Conservation (phyloP, 2,113 vertebrate genomes). For the Python bivittatus region DNA sequence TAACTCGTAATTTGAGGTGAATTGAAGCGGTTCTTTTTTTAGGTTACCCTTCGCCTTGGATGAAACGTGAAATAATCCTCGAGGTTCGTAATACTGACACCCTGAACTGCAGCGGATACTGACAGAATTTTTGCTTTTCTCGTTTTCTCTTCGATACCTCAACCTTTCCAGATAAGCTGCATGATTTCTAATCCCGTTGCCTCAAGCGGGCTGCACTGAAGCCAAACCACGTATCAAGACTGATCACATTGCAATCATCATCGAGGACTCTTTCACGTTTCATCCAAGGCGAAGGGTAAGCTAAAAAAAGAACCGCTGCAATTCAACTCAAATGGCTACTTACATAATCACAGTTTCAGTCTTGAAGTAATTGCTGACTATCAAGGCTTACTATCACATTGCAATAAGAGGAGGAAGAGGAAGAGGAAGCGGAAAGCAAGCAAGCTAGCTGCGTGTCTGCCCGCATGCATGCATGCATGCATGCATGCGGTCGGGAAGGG, state of each 20-base stretch:
- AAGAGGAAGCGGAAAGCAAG: too few relatives aligned
- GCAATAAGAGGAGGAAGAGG: not conserved
- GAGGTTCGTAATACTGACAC: not conserved
- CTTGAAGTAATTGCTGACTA: too few relatives aligned
- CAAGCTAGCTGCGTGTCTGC: too few relatives aligned
- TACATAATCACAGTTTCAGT: too few relatives aligned
- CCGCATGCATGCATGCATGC: too few relatives aligned
- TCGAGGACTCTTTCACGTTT: too few relatives aligned
- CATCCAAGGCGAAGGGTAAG: too few relatives aligned
- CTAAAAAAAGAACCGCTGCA: too few relatives aligned
- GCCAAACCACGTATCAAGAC: too few relatives aligned
- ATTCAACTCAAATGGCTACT: too few relatives aligned
- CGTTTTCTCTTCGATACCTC: not conserved
- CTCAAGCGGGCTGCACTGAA: not conserved
- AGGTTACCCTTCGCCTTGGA: not conserved
- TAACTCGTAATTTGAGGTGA: not conserved
- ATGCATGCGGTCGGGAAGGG: not conserved
- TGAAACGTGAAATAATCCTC: not conserved
- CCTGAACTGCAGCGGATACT: not conserved
- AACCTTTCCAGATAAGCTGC: not conserved
- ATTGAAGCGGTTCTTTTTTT: not conserved
- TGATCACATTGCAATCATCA: too few relatives aligned
- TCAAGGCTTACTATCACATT: too few relatives aligned
- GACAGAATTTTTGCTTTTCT: not conserved
- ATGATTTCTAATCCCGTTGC: not conserved